Evolutionary conservation across 2,797 vertebrate species (phyloP), one percentile per base, ranked within the genome.

Genomic region (Tapirus indicus): DNA sequence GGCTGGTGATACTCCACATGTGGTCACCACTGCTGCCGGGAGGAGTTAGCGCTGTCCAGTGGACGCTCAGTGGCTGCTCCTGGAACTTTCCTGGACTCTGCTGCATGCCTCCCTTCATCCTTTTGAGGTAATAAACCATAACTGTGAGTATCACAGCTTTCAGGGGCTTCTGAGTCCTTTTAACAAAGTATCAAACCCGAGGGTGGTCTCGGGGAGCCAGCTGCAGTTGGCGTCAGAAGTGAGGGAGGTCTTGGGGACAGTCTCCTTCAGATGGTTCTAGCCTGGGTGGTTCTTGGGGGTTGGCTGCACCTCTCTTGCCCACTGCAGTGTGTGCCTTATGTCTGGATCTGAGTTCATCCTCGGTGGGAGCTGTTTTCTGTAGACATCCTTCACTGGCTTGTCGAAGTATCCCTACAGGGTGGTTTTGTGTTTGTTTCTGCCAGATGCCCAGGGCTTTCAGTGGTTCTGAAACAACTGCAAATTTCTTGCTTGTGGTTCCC

Each of bases 371-470:
- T 1, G 49, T 68, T 23, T 32, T 32, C 79, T 11, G 56, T 12
- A 9, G n/a, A 0, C 13, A 8, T 25, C 35, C 44, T 27, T 1
- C 1, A 0, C 52, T 10, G 8, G 23, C 38, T 16, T 2, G 21
- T 66, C 49, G 2, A 0, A 0, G 60, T 0, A 3, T 35, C 71
- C n/a, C 41, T 10, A 10, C 32, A 25, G 49, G 1, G 20, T 0
- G 47, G 35, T 2, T 27, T 25, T 23, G 52, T 20, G 2, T n/a
- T 58, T 20, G 83, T 8, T 60, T 49, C 74, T 7, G n/a, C 60
- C 2, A 1, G 68, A 23, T 0, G 3, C 68, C 11, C 1, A 3
- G 20, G 68, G 23, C 38, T 38, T 5, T 38, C 27, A 1, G 11
- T 5, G 71, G 10, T 20, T 29, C 58, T 12, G 35, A 56, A n/a